A percentile compares a stretch with the other conserved stretches of the same genome.
Conservation (phyloP, 1,140 invertebrate species). For the Helicoverpa armigera region DNA sequence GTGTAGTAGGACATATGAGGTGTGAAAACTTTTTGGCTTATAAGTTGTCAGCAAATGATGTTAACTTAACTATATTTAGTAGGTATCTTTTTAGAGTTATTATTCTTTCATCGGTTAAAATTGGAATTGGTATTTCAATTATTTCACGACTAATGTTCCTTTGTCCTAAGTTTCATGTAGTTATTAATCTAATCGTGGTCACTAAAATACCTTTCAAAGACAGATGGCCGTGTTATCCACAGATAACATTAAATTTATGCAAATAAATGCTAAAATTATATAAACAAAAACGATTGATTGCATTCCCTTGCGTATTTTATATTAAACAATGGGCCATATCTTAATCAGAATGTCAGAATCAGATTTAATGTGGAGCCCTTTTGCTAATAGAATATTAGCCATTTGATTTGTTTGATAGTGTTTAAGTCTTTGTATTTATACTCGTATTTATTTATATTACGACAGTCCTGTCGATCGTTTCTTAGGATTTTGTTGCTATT, state of each 20-base stretch:
- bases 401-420: slow-evolving; percentile 27
- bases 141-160: background rate
- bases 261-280: slow-evolving; percentile 38
- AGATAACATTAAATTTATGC: slow-evolving; percentile 52
- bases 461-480: too few relatives aligned
- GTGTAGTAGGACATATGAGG: too few relatives aligned
- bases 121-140: background rate
- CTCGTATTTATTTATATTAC: too few relatives aligned
- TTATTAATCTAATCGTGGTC: slow-evolving; percentile 1
- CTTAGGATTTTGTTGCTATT: too few relatives aligned
- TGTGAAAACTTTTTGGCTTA: too few relatives aligned
- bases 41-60: too few relatives aligned
- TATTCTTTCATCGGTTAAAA: too few relatives aligned
- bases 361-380: slow-evolving; percentile 36
- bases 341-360: slow-evolving; percentile 46
- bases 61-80: too few relatives aligned
- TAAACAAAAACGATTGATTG: slow-evolving; percentile 49
- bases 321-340: slow-evolving; percentile 43
- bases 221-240: slow-evolving; percentile 14
- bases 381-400: slow-evolving; percentile 35
- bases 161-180: background rate
- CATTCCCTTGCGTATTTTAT: slow-evolving; percentile 38
- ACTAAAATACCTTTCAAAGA: slow-evolving; percentile 26
- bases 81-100: too few relatives aligned
- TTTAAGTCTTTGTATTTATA: background rate